These are phyloP conservation scores for Pomacea canaliculata DNA, from an alignment of 2,888 invertebrate genomes.

Conservation along the genomic window DNA sequence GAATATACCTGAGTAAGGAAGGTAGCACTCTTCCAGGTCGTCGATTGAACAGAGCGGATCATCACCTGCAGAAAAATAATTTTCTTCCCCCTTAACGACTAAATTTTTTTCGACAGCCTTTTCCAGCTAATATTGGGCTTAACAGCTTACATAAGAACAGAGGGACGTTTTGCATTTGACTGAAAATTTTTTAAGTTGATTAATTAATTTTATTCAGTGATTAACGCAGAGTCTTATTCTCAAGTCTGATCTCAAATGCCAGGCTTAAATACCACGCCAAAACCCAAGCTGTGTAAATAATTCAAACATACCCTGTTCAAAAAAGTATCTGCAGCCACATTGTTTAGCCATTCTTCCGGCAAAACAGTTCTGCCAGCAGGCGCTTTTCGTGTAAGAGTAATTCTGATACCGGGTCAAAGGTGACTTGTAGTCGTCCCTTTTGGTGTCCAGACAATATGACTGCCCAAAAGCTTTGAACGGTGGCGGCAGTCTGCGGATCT, in stretches of 20 bases:
- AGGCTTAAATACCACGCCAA: too few species aligned
- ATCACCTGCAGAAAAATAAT: conserved; percentile 2
- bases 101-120: too few species aligned
- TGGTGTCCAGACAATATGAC: conserved; percentile 12
- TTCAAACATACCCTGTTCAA: conserved; percentile 4
- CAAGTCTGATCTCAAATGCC: too few species aligned
- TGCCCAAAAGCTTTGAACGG: conserved; percentile 20
- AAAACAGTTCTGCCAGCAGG: conserved; percentile 10
- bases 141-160: too few species aligned
- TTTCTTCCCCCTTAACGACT: too few species aligned
- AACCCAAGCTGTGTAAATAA: too few species aligned
- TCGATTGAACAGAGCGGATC: conserved; percentile 7
- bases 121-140: too few species aligned
- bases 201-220: too few species aligned
- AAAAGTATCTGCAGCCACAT: conserved; percentile 16
- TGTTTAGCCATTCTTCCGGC: background rate
- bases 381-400: conserved; percentile 7
- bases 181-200: too few species aligned
- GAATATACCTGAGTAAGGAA: background rate
- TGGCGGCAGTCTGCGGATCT: conserved; percentile 5
- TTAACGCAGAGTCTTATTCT: too few species aligned
- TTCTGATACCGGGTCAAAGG: conserved; percentile 20
- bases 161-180: too few species aligned
- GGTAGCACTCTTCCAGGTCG: conserved; percentile 2
- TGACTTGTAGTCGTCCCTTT: background rate